A percentile compares a stretch with the other conserved stretches of the same genome.
phyloP scores from a whole-genome alignment of 2,113 vertebrate species.

The Sceloporus undulatus region DNA sequence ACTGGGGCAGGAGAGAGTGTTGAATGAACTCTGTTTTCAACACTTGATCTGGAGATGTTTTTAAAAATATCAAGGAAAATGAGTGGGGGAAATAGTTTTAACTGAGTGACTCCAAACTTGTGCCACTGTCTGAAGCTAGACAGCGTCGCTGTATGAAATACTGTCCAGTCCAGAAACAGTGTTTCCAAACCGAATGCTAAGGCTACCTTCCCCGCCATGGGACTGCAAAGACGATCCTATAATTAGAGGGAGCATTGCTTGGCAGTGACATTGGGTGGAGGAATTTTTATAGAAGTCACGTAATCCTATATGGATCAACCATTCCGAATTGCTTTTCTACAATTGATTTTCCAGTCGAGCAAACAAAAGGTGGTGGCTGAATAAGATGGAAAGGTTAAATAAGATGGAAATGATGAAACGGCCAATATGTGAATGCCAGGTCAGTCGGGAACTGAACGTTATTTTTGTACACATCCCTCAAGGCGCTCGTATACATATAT shows the following conservation, averaged over 20 bases:
- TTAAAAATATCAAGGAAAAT: neutral
- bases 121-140: neutral
- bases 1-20: neutral
- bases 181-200: neutral
- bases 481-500: neutral
- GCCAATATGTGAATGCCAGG: neutral
- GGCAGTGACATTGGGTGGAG: neutral
- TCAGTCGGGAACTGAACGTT: neutral
- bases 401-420: neutral
- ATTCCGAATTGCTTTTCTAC: neutral
- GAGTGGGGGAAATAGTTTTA: neutral
- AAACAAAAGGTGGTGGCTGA: neutral
- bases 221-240: slow-evolving; percentile 20
- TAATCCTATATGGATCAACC: neutral
- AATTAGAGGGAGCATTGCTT: slow-evolving; percentile 24
- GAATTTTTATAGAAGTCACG: slow-evolving; percentile 18
- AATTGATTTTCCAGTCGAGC: neutral
- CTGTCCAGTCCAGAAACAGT: neutral
- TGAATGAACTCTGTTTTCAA: slow-evolving; percentile 1
- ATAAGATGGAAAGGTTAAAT: neutral
- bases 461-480: neutral
- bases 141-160: neutral
- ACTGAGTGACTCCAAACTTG: neutral
- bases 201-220: neutral
- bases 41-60: neutral